Evolutionary conservation across 2,888 invertebrate genomes (phyloP).

Genomic region (Carpatolechia fugitivella): DNA sequence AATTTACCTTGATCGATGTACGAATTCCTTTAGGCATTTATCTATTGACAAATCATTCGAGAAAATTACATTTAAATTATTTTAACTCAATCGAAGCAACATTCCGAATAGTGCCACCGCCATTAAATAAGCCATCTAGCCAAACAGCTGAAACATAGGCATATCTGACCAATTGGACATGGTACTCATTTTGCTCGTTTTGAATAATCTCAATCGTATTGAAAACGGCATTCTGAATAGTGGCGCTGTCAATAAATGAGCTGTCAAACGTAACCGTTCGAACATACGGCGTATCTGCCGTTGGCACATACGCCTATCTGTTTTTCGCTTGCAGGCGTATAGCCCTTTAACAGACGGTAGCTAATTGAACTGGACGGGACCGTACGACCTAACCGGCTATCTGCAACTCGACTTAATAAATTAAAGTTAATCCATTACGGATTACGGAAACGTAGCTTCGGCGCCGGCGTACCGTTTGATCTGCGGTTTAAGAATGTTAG

Average conservation of each 20-base stretch:
- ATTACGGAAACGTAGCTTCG: slow-evolving; percentile 31
- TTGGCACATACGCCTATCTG: slow-evolving; percentile 16
- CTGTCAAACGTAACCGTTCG: neutral
- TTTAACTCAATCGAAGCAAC: neutral
- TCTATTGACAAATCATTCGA: neutral
- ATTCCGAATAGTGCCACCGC: slow-evolving; percentile 4
- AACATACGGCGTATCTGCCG: slow-evolving; percentile 4
- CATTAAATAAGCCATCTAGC: slow-evolving; percentile 4
- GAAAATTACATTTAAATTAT: neutral
- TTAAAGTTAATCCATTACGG: slow-evolving; percentile 31
- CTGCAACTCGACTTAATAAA: slow-evolving; percentile 33
- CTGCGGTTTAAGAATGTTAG: slow-evolving; percentile 20
- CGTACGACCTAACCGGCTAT: slow-evolving; percentile 22
- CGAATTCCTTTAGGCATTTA: neutral
- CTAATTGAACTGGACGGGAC: slow-evolving; percentile 34
- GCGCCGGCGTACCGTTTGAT: slow-evolving; percentile 27
- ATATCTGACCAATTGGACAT: neutral
- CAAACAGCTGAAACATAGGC: neutral
- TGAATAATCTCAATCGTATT: slow-evolving; percentile 11
- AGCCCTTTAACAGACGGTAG: slow-evolving; percentile 26
- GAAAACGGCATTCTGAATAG: neutral
- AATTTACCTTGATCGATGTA: neutral
- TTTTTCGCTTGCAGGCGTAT: slow-evolving; percentile 4
- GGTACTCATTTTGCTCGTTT: neutral
- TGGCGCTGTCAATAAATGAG: slow-evolving; percentile 2